Percentiles rank a stretch among this genome's conserved stretches.
Conservation (phyloP, 1,140 invertebrate species). For the Eufriesea mexicana region DNA sequence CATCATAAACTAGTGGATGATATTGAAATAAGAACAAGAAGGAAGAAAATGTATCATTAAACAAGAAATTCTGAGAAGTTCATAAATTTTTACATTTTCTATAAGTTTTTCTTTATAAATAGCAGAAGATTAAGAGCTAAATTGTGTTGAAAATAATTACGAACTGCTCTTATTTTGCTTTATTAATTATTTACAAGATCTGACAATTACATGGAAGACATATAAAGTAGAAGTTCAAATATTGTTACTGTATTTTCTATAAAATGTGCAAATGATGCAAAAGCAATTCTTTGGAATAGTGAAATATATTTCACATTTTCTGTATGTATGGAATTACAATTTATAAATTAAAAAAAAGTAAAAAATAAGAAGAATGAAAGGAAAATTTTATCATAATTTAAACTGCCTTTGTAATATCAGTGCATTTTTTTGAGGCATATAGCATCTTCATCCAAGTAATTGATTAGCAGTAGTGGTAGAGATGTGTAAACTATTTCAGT, state of each 20-base stretch:
- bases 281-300: neutral
- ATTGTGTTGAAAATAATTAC: conserved; percentile 4
- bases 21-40: neutral
- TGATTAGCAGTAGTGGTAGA: conserved; percentile 29
- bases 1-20: conserved; percentile 6
- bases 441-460: conserved; percentile 1
- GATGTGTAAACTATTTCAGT: conserved; percentile 6
- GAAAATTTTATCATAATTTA: conserved; percentile 1
- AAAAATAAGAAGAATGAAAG: neutral
- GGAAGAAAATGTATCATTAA: conserved; percentile 2
- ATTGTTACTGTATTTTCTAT: conserved; percentile 10
- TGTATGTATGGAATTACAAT: conserved; percentile 5
- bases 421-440: conserved; percentile 15
- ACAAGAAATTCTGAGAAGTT: conserved; percentile 32
- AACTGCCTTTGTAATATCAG: conserved; percentile 5
- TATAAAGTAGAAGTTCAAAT: neutral
- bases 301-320: conserved; percentile 17
- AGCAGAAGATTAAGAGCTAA: neutral
- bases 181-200: neutral
- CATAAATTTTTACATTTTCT: conserved; percentile 43
- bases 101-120: conserved; percentile 10
- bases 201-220: neutral
- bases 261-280: conserved; percentile 2
- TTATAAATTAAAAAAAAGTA: conserved; percentile 4
- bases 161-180: neutral